A percentile compares a stretch with the other conserved stretches of the same genome.
phyloP scores from a whole-genome alignment of 2,797 vertebrate genomes.

The Darevskia nairensis region DNA sequence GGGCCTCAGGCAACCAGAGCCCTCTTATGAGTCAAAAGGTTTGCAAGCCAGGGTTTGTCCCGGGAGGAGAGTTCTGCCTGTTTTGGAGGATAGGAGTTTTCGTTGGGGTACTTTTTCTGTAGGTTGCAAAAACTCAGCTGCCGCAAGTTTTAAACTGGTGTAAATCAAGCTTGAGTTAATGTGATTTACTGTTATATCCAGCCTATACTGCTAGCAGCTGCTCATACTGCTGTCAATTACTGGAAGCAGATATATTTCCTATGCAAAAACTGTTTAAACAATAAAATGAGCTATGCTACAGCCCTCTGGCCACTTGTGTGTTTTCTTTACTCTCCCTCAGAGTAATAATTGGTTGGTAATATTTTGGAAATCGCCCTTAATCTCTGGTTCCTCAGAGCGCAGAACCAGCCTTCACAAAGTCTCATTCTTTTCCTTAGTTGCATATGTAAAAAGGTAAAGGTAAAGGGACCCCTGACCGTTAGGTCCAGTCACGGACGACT shows the following conservation, averaged over 20 bases:
- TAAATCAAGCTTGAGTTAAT: constrained; percentile 99
- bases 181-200: constrained; percentile 99
- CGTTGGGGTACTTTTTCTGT: constrained; percentile 89
- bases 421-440: not conserved
- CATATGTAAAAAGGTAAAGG: too few relatives aligned
- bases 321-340: constrained; percentile 71
- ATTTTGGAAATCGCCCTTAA: constrained; percentile 52
- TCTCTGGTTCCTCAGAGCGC: constrained; percentile 12
- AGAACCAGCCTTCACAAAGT: not conserved
- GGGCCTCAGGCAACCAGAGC: constrained; percentile 83
- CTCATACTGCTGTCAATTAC: constrained; percentile 99
- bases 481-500: too few relatives aligned
- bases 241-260: constrained; percentile 99
- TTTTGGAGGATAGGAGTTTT: constrained; percentile 80
- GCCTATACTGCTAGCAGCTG: constrained; percentile 99
- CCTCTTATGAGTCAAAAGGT: constrained; percentile 72
- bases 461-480: too few relatives aligned
- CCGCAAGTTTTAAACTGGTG: constrained; percentile 99
- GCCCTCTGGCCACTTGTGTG: constrained; percentile 68
- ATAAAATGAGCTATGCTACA: constrained; percentile 99
- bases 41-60: constrained; percentile 75
- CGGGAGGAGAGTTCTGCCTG: constrained; percentile 73
- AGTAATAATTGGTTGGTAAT: constrained; percentile 6
- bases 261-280: constrained; percentile 99
- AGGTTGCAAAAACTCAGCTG: constrained; percentile 94